Evolutionary conservation across 2,113 vertebrate species (phyloP), one percentile per base, ranked within the genome.

Genomic region (Cheirogaleus medius): DNA sequence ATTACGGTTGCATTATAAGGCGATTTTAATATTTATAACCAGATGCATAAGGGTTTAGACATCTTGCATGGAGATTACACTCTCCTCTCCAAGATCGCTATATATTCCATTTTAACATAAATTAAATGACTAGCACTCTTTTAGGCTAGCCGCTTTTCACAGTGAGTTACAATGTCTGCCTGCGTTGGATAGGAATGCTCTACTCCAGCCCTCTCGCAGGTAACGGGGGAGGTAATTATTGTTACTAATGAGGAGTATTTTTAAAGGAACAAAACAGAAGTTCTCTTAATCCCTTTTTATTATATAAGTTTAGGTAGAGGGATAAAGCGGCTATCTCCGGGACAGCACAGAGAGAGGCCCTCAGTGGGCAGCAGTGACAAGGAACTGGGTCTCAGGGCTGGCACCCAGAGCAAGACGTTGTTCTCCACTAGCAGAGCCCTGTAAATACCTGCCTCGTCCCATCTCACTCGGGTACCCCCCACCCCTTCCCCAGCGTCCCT

Each of bases 141-240:
- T 27, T 0, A 13, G 25, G 27, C 39, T 10, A 2, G 6, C 7
- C 7, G 3, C 27, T 9, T 69, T n/a, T 15, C 71, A 34, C 13
- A 4, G 27, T 21, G 29, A 73, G 81, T 44, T n/a, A 63, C 29
- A 29, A 8, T 15, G 17, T 39, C 8, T 25, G 44, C 25, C 39
- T 23, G 17, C 25, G 0, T 6, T 27, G 20, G 8, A 23, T 56
- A 49, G 37, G 69, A n/a, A 47, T 25, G 39, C 12, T 7, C 8
- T 0, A 3, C 1, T 0, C 0, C 1, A 2, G 12, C 5, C 27
- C 63, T 23, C 60, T 6, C 4, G 47, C 32, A 17, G 47, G 25
- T 2, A 25, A n/a, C 56, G 6, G 6, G 12, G 29, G 54, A 32
- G 9, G 9, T 5, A 27, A 74, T 73, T 21, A 60, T 14, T 5